Evolutionary conservation across 2,797 vertebrate species (phyloP).

Genomic region (Loris lydekkerianus): DNA sequence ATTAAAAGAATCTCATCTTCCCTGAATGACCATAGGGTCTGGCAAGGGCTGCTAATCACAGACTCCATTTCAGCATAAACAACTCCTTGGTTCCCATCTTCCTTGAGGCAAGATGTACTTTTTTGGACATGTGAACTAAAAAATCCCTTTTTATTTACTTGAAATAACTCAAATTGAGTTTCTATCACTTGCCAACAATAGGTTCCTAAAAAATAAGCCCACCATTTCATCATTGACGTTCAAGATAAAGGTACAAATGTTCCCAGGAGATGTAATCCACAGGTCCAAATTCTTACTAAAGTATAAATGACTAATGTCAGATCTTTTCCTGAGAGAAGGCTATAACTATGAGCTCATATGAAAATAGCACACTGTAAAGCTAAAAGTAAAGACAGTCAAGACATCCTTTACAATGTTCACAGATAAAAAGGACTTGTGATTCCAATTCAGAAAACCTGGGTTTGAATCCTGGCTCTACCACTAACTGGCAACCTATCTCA

Average conservation of each 20-base stretch:
- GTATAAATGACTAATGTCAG: conserved; percentile 10
- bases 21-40: neutral
- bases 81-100: neutral
- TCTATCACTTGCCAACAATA: neutral
- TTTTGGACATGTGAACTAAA: neutral
- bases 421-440: neutral
- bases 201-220: neutral
- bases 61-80: neutral
- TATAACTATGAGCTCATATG: conserved; percentile 21
- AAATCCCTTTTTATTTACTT: neutral
- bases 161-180: conserved; percentile 5
- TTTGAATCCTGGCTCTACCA: neutral
- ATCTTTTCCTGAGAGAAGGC: neutral
- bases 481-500: neutral
- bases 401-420: neutral
- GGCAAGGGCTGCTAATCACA: neutral
- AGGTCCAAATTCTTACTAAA: neutral
- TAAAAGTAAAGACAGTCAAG: neutral
- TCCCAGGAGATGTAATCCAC: neutral
- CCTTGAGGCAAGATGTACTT: neutral
- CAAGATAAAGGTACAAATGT: conserved; percentile 24
- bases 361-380: neutral
- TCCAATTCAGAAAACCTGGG: neutral
- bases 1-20: neutral
- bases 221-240: neutral